These are phyloP conservation scores for Holocentrus rufus DNA, from an alignment of 2,797 vertebrate genomes.

Conservation along the genomic window DNA sequence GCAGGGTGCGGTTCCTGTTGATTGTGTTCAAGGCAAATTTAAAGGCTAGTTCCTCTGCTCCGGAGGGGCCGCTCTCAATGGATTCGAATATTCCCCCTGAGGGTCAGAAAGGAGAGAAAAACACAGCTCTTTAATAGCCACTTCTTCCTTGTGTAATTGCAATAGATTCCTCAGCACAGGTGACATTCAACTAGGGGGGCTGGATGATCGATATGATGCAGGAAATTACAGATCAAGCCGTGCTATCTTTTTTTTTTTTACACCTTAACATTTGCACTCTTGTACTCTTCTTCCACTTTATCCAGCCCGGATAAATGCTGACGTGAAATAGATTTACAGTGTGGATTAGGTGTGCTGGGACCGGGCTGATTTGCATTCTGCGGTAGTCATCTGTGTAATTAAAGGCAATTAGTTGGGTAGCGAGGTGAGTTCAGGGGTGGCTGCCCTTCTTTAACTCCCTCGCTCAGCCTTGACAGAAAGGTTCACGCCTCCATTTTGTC, in stretches of 20 bases:
- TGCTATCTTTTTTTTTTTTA: conserved; percentile 27
- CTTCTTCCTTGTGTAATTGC: conserved; percentile 42
- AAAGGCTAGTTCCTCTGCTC: conserved; percentile 98
- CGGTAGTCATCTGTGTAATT: conserved; percentile 65
- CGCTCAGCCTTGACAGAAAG: conserved; percentile 65
- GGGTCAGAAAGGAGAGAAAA: conserved; percentile 6
- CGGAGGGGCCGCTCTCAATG: conserved; percentile 96
- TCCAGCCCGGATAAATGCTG: conserved; percentile 25
- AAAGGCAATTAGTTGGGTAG: conserved; percentile 72
- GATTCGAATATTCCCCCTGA: conserved; percentile 99
- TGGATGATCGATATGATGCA: conserved; percentile 42
- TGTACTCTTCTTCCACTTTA: conserved; percentile 4
- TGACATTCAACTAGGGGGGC: conserved; percentile 31
- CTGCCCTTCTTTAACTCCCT: conserved; percentile 69
- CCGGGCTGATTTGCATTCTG: conserved; percentile 67
- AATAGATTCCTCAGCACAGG: conserved; percentile 46
- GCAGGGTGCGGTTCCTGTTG: conserved; percentile 98
- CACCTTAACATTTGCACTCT: conserved; percentile 21
- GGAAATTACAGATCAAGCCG: conserved; percentile 44
- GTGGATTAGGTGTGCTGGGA: conserved; percentile 30
- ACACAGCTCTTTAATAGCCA: conserved; percentile 9
- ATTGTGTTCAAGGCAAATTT: conserved; percentile 99
- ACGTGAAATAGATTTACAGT: conserved; percentile 55
- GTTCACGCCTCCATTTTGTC: conserved; percentile 66
- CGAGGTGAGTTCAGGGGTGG: conserved; percentile 73